Evolutionary conservation across 2,888 invertebrate species (phyloP).

Genomic region (Dicycla oo): DNA sequence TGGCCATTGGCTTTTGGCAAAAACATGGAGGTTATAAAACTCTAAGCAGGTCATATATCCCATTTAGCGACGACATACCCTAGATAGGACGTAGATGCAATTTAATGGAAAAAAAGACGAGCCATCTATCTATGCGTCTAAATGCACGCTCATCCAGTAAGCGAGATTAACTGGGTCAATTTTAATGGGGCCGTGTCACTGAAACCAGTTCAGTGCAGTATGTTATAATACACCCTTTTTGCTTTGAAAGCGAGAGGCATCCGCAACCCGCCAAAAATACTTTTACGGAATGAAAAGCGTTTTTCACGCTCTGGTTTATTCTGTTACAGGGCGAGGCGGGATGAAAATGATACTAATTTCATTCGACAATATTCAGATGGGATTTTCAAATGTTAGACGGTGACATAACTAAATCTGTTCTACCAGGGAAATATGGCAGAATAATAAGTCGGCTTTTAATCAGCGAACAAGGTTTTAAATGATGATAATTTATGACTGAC

Average conservation of each 20-base stretch:
- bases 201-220: conserved; percentile 59
- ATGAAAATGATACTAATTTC: background rate
- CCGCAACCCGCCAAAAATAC: conserved; percentile 49
- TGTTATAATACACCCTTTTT: conserved; percentile 51
- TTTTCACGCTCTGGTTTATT: conserved; percentile 19
- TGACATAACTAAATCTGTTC: background rate
- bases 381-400: background rate
- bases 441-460: conserved; percentile 10
- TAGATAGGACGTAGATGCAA: background rate
- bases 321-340: background rate
- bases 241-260: conserved; percentile 51
- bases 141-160: conserved; percentile 63
- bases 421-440: conserved; percentile 17
- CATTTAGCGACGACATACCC: background rate
- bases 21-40: background rate
- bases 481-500: conserved; percentile 7
- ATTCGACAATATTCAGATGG: conserved; percentile 8
- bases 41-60: background rate
- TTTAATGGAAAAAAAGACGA: conserved; percentile 24
- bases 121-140: conserved; percentile 34
- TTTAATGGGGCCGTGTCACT: conserved; percentile 61
- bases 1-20: background rate
- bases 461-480: conserved; percentile 18
- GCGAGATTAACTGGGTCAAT: conserved; percentile 62
- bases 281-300: conserved; percentile 40